These are phyloP conservation scores for Recurvirostra avosetta DNA, from an alignment of 2,113 vertebrate species.

Conservation along the genomic window DNA sequence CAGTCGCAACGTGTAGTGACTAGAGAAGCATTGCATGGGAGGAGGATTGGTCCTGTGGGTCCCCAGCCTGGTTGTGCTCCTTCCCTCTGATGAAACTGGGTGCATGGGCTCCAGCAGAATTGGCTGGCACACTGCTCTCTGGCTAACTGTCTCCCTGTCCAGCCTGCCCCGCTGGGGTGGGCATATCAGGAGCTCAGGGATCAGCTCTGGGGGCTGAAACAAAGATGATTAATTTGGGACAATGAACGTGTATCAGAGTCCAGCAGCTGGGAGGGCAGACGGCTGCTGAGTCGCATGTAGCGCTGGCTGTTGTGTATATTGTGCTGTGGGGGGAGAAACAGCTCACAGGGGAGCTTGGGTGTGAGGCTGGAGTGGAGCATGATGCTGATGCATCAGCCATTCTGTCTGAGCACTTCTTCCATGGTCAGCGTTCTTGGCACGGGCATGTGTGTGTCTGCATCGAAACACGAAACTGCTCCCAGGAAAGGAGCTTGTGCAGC, in stretches of 20 bases:
- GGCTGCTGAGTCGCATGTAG: accelerated
- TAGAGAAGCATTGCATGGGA: background rate
- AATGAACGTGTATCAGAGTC: background rate
- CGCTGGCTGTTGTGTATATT: background rate
- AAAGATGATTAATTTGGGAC: background rate
- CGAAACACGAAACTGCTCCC: background rate
- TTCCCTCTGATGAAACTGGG: background rate
- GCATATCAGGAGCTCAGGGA: background rate
- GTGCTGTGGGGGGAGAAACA: background rate
- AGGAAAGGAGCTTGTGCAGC: background rate
- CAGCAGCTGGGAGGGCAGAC: background rate
- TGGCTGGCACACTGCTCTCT: background rate
- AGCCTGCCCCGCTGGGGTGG: background rate
- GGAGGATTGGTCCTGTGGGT: background rate
- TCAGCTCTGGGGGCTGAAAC: background rate
- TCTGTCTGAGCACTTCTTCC: background rate
- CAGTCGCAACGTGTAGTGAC: background rate
- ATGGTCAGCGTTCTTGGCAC: background rate
- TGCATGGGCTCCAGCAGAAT: background rate
- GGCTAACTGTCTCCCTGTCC: background rate
- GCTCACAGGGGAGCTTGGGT: background rate
- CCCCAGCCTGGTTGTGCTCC: background rate
- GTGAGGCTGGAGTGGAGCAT: background rate
- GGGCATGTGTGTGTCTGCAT: background rate
- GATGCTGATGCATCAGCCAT: background rate